Percentiles rank a stretch among this genome's conserved stretches.
Evolutionary conservation across 2,113 vertebrate genomes (phyloP).

Genomic region (Bungarus multicinctus): DNA sequence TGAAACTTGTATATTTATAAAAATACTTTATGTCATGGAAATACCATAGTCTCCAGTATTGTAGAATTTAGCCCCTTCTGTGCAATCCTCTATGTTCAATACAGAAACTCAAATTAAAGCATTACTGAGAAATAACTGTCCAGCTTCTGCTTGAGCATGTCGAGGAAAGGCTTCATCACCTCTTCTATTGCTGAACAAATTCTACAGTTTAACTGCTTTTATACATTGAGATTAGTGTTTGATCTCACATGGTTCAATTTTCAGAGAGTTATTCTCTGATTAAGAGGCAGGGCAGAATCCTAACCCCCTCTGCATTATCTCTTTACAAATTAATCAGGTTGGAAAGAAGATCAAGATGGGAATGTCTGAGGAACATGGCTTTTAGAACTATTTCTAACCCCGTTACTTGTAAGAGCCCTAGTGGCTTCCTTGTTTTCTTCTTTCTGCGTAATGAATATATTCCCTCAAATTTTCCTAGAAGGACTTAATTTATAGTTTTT

Average conservation of each 20-base stretch:
- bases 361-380: neutral
- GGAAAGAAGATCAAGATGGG: neutral
- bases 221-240: neutral
- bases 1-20: neutral
- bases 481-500: neutral
- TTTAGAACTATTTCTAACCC: neutral
- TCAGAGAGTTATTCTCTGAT: neutral
- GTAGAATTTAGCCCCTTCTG: neutral
- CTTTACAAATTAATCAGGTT: neutral
- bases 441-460: neutral
- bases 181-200: neutral
- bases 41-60: neutral
- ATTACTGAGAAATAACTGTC: neutral
- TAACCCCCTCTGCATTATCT: neutral
- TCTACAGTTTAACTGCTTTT: neutral
- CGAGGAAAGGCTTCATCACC: neutral
- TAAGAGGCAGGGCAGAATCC: neutral
- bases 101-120: neutral
- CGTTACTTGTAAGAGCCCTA: neutral
- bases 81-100: neutral
- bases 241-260: neutral
- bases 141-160: neutral
- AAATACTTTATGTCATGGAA: neutral
- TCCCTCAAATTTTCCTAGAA: neutral
- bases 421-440: neutral